Evolutionary conservation across 2,113 vertebrate species (phyloP).

Genomic region (Rana temporaria): DNA sequence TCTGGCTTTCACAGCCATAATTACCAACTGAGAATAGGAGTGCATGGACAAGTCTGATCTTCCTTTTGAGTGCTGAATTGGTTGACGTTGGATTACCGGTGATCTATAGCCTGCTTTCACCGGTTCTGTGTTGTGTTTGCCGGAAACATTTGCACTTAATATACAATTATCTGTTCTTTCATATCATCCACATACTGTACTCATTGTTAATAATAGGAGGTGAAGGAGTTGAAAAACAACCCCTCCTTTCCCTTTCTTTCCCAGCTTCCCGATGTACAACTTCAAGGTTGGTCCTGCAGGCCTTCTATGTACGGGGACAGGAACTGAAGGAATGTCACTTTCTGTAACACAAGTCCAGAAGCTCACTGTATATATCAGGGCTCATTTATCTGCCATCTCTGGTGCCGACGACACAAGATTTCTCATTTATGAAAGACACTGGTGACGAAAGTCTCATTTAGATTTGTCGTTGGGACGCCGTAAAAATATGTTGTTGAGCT

Average conservation of each 20-base stretch:
- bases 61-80: too few relatives aligned
- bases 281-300: not conserved
- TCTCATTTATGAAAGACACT: too few relatives aligned
- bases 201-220: not conserved
- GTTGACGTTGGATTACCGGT: too few relatives aligned
- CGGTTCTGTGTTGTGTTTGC: not conserved
- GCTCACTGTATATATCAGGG: not conserved
- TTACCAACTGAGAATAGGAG: too few relatives aligned
- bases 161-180: not conserved
- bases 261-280: slow-evolving; percentile 1
- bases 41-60: too few relatives aligned
- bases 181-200: not conserved
- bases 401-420: not conserved
- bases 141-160: not conserved
- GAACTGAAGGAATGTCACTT: not conserved
- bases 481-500: too few relatives aligned
- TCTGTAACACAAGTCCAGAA: not conserved
- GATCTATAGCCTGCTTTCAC: too few relatives aligned
- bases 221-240: too few relatives aligned
- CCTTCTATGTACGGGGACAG: not conserved
- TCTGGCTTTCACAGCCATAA: too few relatives aligned
- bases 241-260: not conserved
- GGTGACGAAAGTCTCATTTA: too few relatives aligned
- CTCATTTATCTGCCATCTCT: not conserved
- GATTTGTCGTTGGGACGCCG: too few relatives aligned